Conservation (phyloP, 2,888 invertebrate genomes). For the Stegana nigrithorax region DNA sequence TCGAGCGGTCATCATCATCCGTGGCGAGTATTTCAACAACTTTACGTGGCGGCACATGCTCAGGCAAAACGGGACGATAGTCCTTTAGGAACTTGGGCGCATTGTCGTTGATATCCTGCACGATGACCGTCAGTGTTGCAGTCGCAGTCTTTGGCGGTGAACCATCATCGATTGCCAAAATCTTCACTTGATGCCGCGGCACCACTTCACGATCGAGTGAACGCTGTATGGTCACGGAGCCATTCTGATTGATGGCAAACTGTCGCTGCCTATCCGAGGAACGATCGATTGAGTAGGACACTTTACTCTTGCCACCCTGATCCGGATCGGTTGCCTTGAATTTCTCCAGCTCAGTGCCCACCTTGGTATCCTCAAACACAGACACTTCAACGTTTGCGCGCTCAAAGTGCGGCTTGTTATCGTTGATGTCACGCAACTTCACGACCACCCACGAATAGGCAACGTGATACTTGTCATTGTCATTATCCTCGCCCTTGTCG, state of each 20-base stretch:
- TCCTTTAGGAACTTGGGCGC: conserved; percentile 93
- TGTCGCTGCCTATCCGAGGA: conserved; percentile 93
- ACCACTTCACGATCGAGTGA: conserved; percentile 94
- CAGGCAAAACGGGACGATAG: conserved; percentile 91
- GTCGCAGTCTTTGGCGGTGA: conserved; percentile 93
- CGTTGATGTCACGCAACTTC: conserved; percentile 93
- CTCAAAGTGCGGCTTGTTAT: conserved; percentile 96
- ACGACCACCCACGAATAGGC: conserved; percentile 96
- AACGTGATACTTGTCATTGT: conserved; percentile 96
- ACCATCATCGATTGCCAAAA: conserved; percentile 94
- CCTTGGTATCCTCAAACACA: conserved; percentile 91
- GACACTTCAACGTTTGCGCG: conserved; percentile 92
- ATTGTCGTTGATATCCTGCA: conserved; percentile 95
- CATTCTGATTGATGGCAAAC: conserved; percentile 94
- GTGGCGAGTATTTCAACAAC: conserved; percentile 94
- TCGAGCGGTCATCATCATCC: conserved; percentile 92
- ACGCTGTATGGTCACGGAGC: conserved; percentile 93
- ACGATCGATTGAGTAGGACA: conserved; percentile 91
- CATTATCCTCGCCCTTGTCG: conserved; percentile 94
- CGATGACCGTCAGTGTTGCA: conserved; percentile 92
- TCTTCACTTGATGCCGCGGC: conserved; percentile 95
- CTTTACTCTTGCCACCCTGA: conserved; percentile 92
- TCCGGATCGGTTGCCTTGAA: conserved; percentile 97
- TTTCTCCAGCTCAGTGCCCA: conserved; percentile 90
- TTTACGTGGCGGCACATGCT: conserved; percentile 91